phyloP scores from a whole-genome alignment of 2,888 invertebrate species.

The Mythimna pallens region DNA sequence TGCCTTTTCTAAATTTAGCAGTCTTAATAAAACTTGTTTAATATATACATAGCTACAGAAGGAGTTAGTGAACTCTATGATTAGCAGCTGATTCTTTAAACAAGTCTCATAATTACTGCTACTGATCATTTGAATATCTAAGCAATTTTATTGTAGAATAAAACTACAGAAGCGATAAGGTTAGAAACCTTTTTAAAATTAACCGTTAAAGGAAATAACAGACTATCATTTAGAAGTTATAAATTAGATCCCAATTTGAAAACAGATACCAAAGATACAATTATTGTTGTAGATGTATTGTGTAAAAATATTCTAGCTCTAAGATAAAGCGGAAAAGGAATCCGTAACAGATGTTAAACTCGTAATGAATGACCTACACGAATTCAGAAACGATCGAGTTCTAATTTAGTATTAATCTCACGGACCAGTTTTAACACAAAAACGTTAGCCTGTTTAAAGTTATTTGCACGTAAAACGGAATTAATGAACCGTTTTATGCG shows the following conservation, averaged over 20 bases:
- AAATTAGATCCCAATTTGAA: neutral
- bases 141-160: neutral
- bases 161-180: neutral
- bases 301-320: neutral
- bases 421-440: conserved; percentile 49
- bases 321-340: neutral
- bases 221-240: neutral
- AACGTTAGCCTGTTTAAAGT: conserved; percentile 44
- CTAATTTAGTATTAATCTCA: conserved; percentile 23
- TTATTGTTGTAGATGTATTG: too few relatives aligned
- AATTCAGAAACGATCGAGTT: conserved; percentile 2
- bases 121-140: neutral
- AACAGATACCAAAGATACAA: too few relatives aligned
- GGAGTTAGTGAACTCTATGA: conserved; percentile 43
- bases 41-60: conserved; percentile 7
- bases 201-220: neutral
- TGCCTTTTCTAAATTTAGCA: conserved; percentile 22
- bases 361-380: conserved; percentile 11
- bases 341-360: conserved; percentile 2
- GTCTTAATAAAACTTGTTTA: conserved; percentile 49
- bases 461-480: conserved; percentile 63
- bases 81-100: conserved; percentile 49
- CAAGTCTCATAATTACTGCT: conserved; percentile 7
- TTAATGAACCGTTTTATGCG: conserved; percentile 66
- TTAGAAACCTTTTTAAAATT: neutral